Evolutionary conservation across 2,797 vertebrate species (phyloP), one percentile per base, ranked within the genome.

Genomic region (Myotis planiceps): DNA sequence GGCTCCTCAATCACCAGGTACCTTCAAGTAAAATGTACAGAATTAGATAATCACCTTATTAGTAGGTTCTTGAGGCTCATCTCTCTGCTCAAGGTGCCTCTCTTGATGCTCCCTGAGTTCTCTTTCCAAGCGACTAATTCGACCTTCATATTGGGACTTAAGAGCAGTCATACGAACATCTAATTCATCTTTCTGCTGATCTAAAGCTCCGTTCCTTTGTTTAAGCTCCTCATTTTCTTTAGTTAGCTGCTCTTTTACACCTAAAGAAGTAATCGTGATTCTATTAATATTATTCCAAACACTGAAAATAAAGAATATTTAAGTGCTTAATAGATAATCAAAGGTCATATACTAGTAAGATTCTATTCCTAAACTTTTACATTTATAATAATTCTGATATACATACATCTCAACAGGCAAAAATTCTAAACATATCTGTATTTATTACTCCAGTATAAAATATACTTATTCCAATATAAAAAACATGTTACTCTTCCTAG

Each of bases 91-190:
- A 6, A 98, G 98, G 84, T 99, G 99, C 87, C 99, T 98, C 97
- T 99, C 99, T 94, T 99, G 99, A 34, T 99, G 99, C 66, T 99
- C 99, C 29, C 99, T 98, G 29, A 99, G 99, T 92, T 99, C 99
- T 88, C 99, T 99, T 98, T 99, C 99, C 96, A 99, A 99, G 6
- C 99, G 99, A 98, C 98, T 99, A 94, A 99, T 99, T 2, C 99
- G 99, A 2, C 99, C 99, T 97, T 99, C 99, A 0, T 99, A 99
- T n/a, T 99, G 99, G 0, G 99, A 99, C 96, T 99, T 99, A 0
- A 99, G 98, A 0, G 99, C 99, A 0, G 99, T 99, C 98, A 99
- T 99, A 27, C 99, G 99, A 82, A 99, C 99, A 96, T 99, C 99
- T 94, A 99, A 53, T 92, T 99, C 99, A 4, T 99, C 99, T n/a